Base-by-base conservation (phyloP, 2,888 invertebrate species). In the Leptothorax acervorum region DNA sequence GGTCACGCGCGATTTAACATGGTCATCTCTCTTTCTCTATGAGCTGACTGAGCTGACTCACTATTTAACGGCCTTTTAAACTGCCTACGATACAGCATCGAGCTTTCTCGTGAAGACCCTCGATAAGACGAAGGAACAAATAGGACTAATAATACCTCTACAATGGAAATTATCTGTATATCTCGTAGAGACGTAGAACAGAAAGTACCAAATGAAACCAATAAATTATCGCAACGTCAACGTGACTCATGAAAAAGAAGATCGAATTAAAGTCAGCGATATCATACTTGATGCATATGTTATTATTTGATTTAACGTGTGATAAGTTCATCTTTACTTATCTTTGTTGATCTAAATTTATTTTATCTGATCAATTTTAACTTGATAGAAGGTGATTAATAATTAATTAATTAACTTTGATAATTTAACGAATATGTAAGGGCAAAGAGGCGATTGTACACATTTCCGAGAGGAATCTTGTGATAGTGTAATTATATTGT, bases 31-130 rank as follows among this genome's bases (percentile, higher is more conserved):
- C 78, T 53, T 53, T 6, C 82, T 76, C 78, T 74, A 81, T 53
- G 65, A 78, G 75, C 63, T 89, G 89, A 89, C 85, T 53, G 65
- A 78, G 75, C 63, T 89, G 89, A 89, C 85, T 89, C 89, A 89
- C 39, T 63, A 74, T 84, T 90, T 86, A 87, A 89, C 74, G 84
- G 83, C 63, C 68, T 78, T 84, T 87, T 88, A 83, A 87, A 76
- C 82, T 60, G 75, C 51, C 81, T 35, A 48, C 78, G 45, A 85
- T 66, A 55, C 51, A 62, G 83, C 55, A 45, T 45, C 31, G 42
- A 60, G 60, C n/a, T 60, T 60, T 60, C 75, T 74, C 75, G 28
- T 45, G 39, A 53, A 42, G 63, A 35, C 45, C 23, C 75, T 62
- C 35, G 79, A 79, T 79, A 73, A 79, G 48, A 42, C 9, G 76